Base-by-base conservation (phyloP, 2,888 invertebrate species). In the Horisme vitalbata region DNA sequence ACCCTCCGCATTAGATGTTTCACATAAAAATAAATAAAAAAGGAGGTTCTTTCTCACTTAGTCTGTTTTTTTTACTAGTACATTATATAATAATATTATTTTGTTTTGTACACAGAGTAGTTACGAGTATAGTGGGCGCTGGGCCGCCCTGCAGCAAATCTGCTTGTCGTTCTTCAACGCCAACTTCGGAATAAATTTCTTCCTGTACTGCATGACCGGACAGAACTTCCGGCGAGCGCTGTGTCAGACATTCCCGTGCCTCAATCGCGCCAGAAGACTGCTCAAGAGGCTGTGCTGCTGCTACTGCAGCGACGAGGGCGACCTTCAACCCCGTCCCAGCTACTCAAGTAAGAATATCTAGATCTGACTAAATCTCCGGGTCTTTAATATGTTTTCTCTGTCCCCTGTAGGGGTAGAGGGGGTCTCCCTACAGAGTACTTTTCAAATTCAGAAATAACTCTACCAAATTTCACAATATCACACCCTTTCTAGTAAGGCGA, bases 181-280 rank as follows among this genome's bases (percentile, higher is more conserved):
- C 3, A 96, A 96, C 82, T 96, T 95, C 68, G 95, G 95, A 26
- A 94, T 96, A 41, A 96, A 96, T 82, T 96, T 96, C 71, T 90
- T 93, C 1, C 89, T 96, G 28, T 96, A 96, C 82, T 96, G 96
- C 80, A 91, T 94, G 33, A 93, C 93, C 62, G 96, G 96, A 0
- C 94, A 94, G 70, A 95, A 95, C 86, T 96, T 96, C 79, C 88
- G 95, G 41, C 91, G 90, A 23, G 92, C 91, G 0, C 79, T 93
- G 6, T 45, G 67, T 0, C 70, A 79, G 32, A 57, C 70, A 8
- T 36, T 83, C 9, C 77, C 78, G 0, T 73, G 71, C 15, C 18
- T 70, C 4, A 57, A 5, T 47, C 48, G 20, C 4, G 2, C 8
- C 12, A 9, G 20, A 11, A 2, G 9, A 8, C 1, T 9, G 2